A percentile compares a stretch with the other conserved stretches of the same genome.
phyloP scores from a whole-genome alignment of 2,113 vertebrate genomes.

The Piprites chloris region DNA sequence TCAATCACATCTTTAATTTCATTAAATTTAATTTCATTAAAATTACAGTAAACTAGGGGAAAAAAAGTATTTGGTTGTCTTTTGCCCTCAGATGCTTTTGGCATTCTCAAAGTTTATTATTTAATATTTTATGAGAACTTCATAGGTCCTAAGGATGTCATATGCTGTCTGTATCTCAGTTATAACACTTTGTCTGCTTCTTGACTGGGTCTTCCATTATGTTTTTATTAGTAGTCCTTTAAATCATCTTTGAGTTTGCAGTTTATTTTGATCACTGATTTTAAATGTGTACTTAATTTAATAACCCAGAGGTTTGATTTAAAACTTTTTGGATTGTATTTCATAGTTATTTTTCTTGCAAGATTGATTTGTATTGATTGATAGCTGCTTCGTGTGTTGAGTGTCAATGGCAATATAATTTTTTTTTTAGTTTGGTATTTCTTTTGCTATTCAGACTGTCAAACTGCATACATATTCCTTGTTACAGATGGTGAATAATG shows the following conservation, averaged over 20 bases:
- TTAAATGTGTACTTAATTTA: not conserved
- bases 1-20: not conserved
- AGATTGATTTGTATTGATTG: not conserved
- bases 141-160: not conserved
- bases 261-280: not conserved
- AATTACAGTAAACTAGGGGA: not conserved
- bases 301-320: not conserved
- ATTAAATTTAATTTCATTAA: not conserved
- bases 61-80: not conserved
- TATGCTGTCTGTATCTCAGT: not conserved
- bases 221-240: not conserved
- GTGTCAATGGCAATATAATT: not conserved
- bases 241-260: not conserved
- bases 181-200: not conserved
- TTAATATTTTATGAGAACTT: not conserved
- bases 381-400: not conserved
- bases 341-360: not conserved
- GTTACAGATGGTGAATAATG: not conserved
- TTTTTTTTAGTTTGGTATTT: not conserved
- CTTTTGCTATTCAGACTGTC: not conserved
- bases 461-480: not conserved
- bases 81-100: not conserved
- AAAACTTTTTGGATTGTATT: not conserved
- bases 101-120: not conserved
- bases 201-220: not conserved